A percentile compares a stretch with the other conserved stretches of the same genome.
Evolutionary conservation across 2,888 invertebrate species (phyloP).

Genomic region (Sinodicranocentrus sp.): DNA sequence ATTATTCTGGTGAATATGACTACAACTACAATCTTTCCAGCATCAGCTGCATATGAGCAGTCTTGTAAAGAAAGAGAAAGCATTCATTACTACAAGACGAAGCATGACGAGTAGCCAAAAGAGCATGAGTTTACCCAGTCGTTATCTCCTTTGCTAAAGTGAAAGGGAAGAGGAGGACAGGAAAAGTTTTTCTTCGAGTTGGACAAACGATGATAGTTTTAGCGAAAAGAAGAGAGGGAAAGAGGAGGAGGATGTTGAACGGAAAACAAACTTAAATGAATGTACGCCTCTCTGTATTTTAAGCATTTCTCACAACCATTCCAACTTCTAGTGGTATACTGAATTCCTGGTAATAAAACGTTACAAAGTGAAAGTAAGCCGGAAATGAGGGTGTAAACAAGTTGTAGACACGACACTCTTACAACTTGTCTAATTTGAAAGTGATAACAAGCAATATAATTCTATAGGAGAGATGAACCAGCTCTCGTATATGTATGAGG

Average conservation of each 20-base stretch:
- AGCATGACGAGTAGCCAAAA: constrained; percentile 39
- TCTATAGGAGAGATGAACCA: background rate
- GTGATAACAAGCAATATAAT: constrained; percentile 57
- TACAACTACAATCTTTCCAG: background rate
- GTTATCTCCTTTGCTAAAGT: constrained; percentile 34
- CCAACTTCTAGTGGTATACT: too few relatives aligned
- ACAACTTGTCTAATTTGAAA: constrained; percentile 50
- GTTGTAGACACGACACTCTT: constrained; percentile 46
- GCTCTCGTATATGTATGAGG: background rate
- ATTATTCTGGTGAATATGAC: constrained; percentile 26
- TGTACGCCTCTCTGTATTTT: too few relatives aligned
- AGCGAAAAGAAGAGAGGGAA: constrained; percentile 19
- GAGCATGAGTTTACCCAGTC: constrained; percentile 47
- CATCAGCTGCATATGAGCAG: background rate
- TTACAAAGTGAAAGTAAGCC: constrained; percentile 53
- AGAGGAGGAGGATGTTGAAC: constrained; percentile 20
- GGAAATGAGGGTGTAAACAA: constrained; percentile 67
- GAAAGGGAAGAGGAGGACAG: constrained; percentile 30
- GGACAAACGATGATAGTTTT: constrained; percentile 44
- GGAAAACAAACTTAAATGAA: background rate
- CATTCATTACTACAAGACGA: constrained; percentile 41
- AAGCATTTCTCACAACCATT: too few relatives aligned
- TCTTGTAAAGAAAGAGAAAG: background rate
- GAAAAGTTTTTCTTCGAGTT: constrained; percentile 43
- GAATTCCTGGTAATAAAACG: constrained; percentile 34